Conservation (phyloP, 1,140 invertebrate genomes). For the Lucilia cuprina region DNA sequence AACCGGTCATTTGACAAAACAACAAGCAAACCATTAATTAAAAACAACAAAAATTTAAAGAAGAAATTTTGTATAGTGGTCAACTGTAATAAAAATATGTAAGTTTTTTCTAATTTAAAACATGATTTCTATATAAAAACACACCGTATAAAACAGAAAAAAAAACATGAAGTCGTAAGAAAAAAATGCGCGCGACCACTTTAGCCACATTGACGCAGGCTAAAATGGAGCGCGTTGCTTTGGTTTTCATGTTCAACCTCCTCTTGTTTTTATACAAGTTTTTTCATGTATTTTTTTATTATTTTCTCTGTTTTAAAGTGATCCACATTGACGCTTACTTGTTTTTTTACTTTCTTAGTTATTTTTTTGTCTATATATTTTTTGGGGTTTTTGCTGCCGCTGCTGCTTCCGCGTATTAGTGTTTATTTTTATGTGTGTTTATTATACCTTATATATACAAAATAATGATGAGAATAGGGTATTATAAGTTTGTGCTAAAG, state of each 20-base stretch:
- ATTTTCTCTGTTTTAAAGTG: conserved; percentile 12
- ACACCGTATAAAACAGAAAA: not conserved
- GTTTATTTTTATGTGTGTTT: not conserved
- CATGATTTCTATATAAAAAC: not conserved
- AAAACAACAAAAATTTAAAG: conserved; percentile 11
- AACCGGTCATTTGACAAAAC: not conserved
- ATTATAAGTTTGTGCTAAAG: too few relatives aligned
- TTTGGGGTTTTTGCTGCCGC: not conserved
- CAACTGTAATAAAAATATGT: not conserved
- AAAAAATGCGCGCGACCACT: conserved; percentile 30
- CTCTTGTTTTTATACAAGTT: conserved; percentile 20
- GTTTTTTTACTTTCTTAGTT: not conserved
- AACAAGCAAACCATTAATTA: not conserved
- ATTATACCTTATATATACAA: too few relatives aligned
- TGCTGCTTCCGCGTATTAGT: conserved; percentile 24
- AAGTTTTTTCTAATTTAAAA: conserved; percentile 9
- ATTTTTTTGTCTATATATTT: not conserved
- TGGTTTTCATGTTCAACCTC: conserved; percentile 2
- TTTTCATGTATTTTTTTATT: conserved; percentile 2
- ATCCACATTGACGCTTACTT: conserved; percentile 32
- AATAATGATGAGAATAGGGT: too few relatives aligned
- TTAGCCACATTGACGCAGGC: conserved; percentile 30
- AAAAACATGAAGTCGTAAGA: not conserved
- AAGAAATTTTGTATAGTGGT: not conserved
- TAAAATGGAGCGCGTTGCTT: conserved; percentile 20